Percentiles rank a stretch among this genome's conserved stretches.
These are phyloP conservation scores for Tinea semifulvella DNA, from an alignment of 2,888 invertebrate species.

Conservation along the genomic window DNA sequence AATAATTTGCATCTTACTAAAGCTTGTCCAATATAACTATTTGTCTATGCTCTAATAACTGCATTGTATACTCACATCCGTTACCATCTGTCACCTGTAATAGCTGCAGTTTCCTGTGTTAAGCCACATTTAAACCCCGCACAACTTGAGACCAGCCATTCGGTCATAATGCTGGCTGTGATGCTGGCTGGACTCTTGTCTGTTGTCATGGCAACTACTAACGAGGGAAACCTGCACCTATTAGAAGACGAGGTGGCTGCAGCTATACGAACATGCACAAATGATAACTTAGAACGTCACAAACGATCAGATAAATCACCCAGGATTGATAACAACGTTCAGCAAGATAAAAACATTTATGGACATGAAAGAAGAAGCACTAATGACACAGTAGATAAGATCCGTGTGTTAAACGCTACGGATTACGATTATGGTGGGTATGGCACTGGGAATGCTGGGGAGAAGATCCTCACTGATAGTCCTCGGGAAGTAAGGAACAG, in stretches of 20 bases:
- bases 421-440: slow-evolving; percentile 34
- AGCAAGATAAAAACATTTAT: slow-evolving; percentile 33
- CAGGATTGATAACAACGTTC: slow-evolving; percentile 34
- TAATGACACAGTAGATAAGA: slow-evolving; percentile 31
- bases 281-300: slow-evolving; percentile 21
- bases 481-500: slow-evolving; percentile 25
- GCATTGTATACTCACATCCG: slow-evolving; percentile 5
- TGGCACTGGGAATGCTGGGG: slow-evolving; percentile 25
- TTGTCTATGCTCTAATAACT: too few species aligned
- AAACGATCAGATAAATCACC: slow-evolving; percentile 24
- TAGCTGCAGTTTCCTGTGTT: slow-evolving; percentile 35
- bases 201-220: slow-evolving; percentile 30
- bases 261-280: slow-evolving; percentile 40
- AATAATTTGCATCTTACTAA: too few species aligned
- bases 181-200: slow-evolving; percentile 30
- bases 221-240: slow-evolving; percentile 51
- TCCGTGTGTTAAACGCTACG: slow-evolving; percentile 35
- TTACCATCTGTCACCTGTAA: slow-evolving; percentile 34
- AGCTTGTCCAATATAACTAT: too few species aligned
- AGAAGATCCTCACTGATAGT: slow-evolving; percentile 28
- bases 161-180: slow-evolving; percentile 29
- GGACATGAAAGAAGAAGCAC: slow-evolving; percentile 37
- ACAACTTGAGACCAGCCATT: slow-evolving; percentile 4
- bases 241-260: slow-evolving; percentile 45
- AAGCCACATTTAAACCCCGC: slow-evolving; percentile 6